Conservation (phyloP, 2,888 invertebrate species). For the Geophilus truncorum region DNA sequence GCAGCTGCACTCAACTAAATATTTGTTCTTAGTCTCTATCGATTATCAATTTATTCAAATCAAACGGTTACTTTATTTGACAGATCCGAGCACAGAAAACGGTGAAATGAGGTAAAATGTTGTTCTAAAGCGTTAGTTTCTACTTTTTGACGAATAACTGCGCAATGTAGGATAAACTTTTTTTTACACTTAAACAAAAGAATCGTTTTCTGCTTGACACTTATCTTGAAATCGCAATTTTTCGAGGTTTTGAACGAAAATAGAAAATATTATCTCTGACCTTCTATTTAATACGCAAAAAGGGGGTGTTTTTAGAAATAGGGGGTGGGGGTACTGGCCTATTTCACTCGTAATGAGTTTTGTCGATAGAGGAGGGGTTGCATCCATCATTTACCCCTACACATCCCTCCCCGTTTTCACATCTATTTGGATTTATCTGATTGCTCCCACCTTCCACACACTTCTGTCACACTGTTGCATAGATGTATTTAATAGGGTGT, state of each 20-base stretch:
- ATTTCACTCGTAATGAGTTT: slow-evolving; percentile 28
- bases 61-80: not conserved
- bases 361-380: slow-evolving; percentile 22
- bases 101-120: too few species aligned
- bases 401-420: not conserved
- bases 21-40: not conserved
- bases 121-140: too few species aligned
- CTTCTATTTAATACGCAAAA: not conserved
- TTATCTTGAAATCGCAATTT: not conserved
- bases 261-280: not conserved
- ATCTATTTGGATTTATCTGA: slow-evolving; percentile 8
- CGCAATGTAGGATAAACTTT: too few species aligned
- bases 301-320: too few species aligned
- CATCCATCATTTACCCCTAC: slow-evolving; percentile 27
- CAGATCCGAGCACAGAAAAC: too few species aligned
- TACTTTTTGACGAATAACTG: too few species aligned
- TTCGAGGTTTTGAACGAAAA: not conserved
- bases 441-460: not conserved
- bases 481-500: slow-evolving; percentile 25
- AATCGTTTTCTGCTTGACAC: not conserved
- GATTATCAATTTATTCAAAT: not conserved
- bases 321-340: not conserved
- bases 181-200: too few species aligned
- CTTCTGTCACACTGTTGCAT: slow-evolving; percentile 19
- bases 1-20: not conserved